Conservation (phyloP, 2,888 invertebrate species). For the Lissocephala sabroskyi region DNA sequence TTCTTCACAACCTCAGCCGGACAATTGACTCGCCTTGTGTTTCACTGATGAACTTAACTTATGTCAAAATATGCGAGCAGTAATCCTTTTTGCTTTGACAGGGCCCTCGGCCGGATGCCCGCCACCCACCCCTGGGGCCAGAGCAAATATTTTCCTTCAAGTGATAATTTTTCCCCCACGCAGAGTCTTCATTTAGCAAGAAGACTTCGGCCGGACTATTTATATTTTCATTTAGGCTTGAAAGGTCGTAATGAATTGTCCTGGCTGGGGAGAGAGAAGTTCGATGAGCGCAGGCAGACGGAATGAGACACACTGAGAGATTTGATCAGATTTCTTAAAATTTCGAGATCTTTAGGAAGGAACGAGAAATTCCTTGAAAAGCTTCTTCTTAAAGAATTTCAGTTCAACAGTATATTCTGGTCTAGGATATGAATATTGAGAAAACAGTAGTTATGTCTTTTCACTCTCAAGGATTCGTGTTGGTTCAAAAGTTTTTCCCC, state of each 20-base stretch:
- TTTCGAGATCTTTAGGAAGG: too few species aligned
- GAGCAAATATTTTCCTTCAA: conserved; percentile 59
- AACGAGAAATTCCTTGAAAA: too few species aligned
- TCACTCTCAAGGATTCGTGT: too few species aligned
- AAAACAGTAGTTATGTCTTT: too few species aligned
- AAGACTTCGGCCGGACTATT: conserved; percentile 39
- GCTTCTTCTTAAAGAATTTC: too few species aligned
- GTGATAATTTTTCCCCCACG: conserved; percentile 41
- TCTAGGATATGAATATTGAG: too few species aligned
- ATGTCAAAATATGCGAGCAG: conserved; percentile 70
- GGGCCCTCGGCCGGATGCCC: conserved; percentile 1
- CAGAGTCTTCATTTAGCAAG: conserved; percentile 35
- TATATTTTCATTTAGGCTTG: conserved; percentile 36
- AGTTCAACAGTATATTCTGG: too few species aligned
- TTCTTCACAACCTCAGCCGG: conserved; percentile 18
- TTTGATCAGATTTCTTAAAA: neutral
- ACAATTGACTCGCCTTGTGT: conserved; percentile 62
- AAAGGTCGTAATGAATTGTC: conserved; percentile 48
- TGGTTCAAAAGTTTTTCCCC: too few species aligned
- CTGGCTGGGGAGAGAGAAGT: conserved; percentile 22
- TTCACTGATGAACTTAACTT: conserved; percentile 67
- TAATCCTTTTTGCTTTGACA: conserved; percentile 65
- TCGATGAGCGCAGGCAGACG: conserved; percentile 18
- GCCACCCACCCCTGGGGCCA: conserved; percentile 18
- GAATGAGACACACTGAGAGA: neutral